Percentiles rank a stretch among this genome's conserved stretches.
These are phyloP conservation scores for Chaetura pelagica DNA, from an alignment of 2,113 vertebrate species.

Conservation along the genomic window DNA sequence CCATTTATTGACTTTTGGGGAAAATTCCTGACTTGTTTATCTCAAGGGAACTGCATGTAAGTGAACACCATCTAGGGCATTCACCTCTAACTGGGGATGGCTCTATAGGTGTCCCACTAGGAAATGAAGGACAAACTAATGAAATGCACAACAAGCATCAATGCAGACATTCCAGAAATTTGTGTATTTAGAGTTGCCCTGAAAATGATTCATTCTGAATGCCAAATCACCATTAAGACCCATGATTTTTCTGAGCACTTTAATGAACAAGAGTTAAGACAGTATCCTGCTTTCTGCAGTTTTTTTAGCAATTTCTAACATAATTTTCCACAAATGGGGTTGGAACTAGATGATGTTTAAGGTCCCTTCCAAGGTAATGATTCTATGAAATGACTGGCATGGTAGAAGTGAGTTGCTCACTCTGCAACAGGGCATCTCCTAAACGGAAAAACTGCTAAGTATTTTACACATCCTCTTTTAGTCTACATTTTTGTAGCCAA, in stretches of 20 bases:
- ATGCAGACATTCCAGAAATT: neutral
- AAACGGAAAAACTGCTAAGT: neutral
- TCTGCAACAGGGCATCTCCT: neutral
- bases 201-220: neutral
- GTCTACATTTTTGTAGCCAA: neutral
- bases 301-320: neutral
- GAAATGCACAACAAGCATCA: neutral
- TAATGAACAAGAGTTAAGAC: neutral
- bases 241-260: neutral
- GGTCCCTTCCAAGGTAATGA: too few relatives aligned
- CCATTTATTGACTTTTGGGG: neutral
- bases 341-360: too few relatives aligned
- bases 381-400: neutral
- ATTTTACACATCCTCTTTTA: neutral
- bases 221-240: neutral
- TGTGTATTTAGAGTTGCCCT: neutral
- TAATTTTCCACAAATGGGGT: neutral
- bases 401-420: neutral
- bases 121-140: neutral
- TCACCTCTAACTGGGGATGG: neutral
- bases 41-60: neutral
- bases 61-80: neutral
- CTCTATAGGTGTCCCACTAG: neutral
- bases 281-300: neutral
- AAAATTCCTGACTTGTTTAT: neutral